These are phyloP conservation scores for Vanessa tameamea DNA, from an alignment of 1,140 invertebrate species.

Conservation along the genomic window DNA sequence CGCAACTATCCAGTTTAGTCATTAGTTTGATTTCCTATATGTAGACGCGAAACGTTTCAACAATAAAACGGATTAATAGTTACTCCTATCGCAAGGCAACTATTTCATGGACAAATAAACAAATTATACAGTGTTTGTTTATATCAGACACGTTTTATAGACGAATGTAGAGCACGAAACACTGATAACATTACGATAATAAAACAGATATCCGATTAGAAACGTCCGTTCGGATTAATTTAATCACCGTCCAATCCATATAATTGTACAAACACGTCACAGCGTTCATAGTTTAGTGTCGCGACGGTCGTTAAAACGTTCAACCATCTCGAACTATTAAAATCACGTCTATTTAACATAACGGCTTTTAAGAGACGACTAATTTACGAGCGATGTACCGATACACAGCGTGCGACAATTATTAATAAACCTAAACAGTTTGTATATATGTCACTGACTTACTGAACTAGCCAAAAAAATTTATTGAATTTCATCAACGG, in stretches of 20 bases:
- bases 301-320: slow-evolving; percentile 30
- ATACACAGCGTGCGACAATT: slow-evolving; percentile 45
- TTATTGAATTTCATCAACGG: slow-evolving; percentile 33
- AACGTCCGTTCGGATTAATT: neutral
- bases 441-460: slow-evolving; percentile 34
- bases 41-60: too few relatives aligned
- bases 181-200: neutral
- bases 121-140: neutral
- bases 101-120: neutral
- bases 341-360: slow-evolving; percentile 42
- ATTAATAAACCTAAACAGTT: slow-evolving; percentile 51
- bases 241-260: neutral
- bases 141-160: neutral
- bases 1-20: too few relatives aligned
- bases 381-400: slow-evolving; percentile 46
- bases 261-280: slow-evolving; percentile 23
- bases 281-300: slow-evolving; percentile 2
- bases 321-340: slow-evolving; percentile 43
- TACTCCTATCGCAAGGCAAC: too few relatives aligned
- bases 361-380: slow-evolving; percentile 30
- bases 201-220: neutral
- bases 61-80: too few relatives aligned
- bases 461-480: slow-evolving; percentile 33
- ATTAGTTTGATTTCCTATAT: too few relatives aligned
- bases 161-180: neutral